Percentiles rank a stretch among this genome's conserved stretches.
These are phyloP conservation scores for Drosophila leonis DNA, from an alignment of 2,888 invertebrate species.

Conservation along the genomic window DNA sequence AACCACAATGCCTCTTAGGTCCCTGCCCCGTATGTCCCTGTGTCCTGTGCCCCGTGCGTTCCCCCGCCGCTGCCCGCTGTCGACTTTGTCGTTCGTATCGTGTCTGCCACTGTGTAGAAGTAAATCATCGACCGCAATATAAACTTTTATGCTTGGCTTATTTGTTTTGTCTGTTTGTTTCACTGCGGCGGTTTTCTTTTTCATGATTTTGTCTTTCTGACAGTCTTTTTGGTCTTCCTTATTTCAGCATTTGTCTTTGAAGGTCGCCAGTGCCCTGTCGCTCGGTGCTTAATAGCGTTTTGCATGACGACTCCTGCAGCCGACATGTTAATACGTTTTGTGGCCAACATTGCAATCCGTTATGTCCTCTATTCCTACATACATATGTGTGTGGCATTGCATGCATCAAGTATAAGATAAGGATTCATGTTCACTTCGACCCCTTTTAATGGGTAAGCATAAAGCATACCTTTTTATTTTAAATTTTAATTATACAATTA, in stretches of 20 bases:
- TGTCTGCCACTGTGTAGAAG: conserved; percentile 47
- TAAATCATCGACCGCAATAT: conserved; percentile 80
- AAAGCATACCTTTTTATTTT: background rate
- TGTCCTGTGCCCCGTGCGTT: background rate
- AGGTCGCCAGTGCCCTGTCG: conserved; percentile 25
- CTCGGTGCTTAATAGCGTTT: conserved; percentile 39
- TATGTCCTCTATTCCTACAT: conserved; percentile 25
- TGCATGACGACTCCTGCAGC: conserved; percentile 46
- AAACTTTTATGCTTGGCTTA: conserved; percentile 80
- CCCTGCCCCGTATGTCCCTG: background rate
- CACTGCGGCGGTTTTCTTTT: conserved; percentile 60
- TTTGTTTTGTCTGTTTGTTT: conserved; percentile 75
- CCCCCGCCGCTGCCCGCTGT: background rate
- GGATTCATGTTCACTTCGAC: background rate
- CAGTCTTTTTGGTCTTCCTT: conserved; percentile 36
- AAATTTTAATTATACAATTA: background rate
- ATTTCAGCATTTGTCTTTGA: conserved; percentile 45
- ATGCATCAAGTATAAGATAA: background rate
- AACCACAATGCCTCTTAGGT: conserved; percentile 53
- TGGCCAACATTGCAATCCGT: conserved; percentile 72
- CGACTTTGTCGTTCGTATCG: conserved; percentile 28
- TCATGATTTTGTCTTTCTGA: conserved; percentile 44
- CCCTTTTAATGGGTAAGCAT: background rate
- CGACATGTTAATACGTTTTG: conserved; percentile 78
- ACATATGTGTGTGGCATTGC: background rate